These are phyloP conservation scores for Eumerus sabulonum DNA, from an alignment of 2,888 invertebrate genomes.

Conservation along the genomic window DNA sequence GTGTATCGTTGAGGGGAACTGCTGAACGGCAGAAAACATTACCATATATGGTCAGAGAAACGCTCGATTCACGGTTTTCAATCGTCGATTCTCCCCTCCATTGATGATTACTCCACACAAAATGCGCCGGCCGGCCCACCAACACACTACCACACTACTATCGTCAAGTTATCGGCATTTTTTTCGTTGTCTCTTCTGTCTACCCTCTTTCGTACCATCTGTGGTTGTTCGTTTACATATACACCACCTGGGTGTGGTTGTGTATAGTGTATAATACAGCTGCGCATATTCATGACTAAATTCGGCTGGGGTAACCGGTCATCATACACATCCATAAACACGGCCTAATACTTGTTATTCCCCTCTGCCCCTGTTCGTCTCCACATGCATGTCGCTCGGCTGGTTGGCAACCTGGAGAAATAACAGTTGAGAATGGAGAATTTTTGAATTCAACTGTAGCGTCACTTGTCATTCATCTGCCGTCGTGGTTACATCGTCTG, in stretches of 20 bases:
- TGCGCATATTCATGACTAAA: constrained; percentile 60
- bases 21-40: constrained; percentile 74
- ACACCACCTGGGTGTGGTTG: constrained; percentile 54
- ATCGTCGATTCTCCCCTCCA: constrained; percentile 38
- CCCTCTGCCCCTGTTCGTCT: too few species aligned
- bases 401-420: constrained; percentile 41
- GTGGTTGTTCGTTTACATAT: too few species aligned
- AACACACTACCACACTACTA: constrained; percentile 18
- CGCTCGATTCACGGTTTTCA: constrained; percentile 60
- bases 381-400: constrained; percentile 15
- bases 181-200: background rate
- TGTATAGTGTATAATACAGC: constrained; percentile 20
- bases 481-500: constrained; percentile 67
- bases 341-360: too few species aligned
- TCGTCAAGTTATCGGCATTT: constrained; percentile 49
- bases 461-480: constrained; percentile 71
- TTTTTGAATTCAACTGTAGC: constrained; percentile 64
- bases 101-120: too few species aligned
- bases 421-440: constrained; percentile 62
- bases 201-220: too few species aligned
- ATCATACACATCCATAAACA: too few species aligned
- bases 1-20: constrained; percentile 56
- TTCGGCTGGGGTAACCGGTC: constrained; percentile 21
- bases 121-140: constrained; percentile 49
- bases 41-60: constrained; percentile 79